These are phyloP conservation scores for Trichonephila clavipes DNA, from an alignment of 1,140 invertebrate genomes.

Conservation along the genomic window DNA sequence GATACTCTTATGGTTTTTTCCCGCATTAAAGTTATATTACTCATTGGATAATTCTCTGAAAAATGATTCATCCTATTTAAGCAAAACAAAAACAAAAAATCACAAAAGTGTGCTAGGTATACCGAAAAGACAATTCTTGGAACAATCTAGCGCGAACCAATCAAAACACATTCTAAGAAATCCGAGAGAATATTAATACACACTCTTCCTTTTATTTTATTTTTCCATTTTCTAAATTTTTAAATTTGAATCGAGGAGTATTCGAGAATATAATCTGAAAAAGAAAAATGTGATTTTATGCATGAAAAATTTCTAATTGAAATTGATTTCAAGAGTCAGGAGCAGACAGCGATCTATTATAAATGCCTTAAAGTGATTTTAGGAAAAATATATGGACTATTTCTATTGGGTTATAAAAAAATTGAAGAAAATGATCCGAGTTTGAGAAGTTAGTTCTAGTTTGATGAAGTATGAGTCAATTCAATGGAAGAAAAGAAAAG, in stretches of 20 bases:
- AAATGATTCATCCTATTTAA: neutral
- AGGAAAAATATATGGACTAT: neutral
- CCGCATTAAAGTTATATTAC: too few relatives aligned
- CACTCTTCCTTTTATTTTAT: neutral
- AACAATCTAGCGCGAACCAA: slow-evolving; percentile 25
- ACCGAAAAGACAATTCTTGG: neutral
- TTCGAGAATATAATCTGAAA: slow-evolving; percentile 57
- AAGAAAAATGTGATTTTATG: slow-evolving; percentile 61
- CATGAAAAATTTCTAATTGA: slow-evolving; percentile 67
- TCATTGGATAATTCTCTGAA: too few relatives aligned
- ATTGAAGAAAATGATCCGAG: neutral
- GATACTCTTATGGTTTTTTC: too few relatives aligned
- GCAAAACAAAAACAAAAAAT: neutral
- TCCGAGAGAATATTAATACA: neutral
- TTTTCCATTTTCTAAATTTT: slow-evolving; percentile 17
- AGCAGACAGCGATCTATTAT: slow-evolving; percentile 49
- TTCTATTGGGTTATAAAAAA: too few relatives aligned
- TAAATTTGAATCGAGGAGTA: neutral
- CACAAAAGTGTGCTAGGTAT: neutral
- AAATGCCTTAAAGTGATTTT: neutral
- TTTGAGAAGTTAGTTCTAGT: neutral
- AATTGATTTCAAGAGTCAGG: slow-evolving; percentile 60
- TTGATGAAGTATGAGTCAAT: neutral
- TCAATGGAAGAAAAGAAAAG: neutral
- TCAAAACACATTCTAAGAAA: neutral